Evolutionary conservation across 2,888 invertebrate species (phyloP), one percentile per base, ranked within the genome.

Genomic region (Calameuta idolon): DNA sequence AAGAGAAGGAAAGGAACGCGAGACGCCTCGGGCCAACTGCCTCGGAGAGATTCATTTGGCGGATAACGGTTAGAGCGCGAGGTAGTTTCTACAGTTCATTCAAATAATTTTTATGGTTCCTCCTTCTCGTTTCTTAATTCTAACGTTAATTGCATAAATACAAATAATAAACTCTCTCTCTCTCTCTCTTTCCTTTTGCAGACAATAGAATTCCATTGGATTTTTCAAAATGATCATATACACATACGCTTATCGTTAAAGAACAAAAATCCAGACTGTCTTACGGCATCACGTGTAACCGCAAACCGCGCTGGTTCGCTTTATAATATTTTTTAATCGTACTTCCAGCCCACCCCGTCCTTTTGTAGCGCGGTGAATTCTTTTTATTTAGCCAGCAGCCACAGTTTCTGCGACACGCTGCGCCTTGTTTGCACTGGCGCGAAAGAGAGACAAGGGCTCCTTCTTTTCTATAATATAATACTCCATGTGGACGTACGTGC

Each of bases 271-370:
- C 15, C 55, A 55, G 55, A 55, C 23, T 55, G 55, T 55, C 23
- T 55, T 55, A 55, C 23, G 55, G 23, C 23, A 55, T 55, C 55
- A 9, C 55, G 55, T 81, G 85, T 84, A 84, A 84, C 85, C 86
- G 83, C 87, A 84, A 85, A 85, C 86, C 84, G 80, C 87, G 83
- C 77, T 77, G 83, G 79, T 82, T 79, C 81, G 80, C 71, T 34
- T 31, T 55, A 55, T 55, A 23, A 23, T 55, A 55, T 23, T 55
- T 55, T 55, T 55, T 55, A 1, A 55, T 23, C 55, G 5, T 55
- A 55, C 23, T 23, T 55, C 55, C 23, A 55, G 9, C 55, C 55
- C 55, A 55, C 23, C 23, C 15, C 23, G 55, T 55, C 55, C 55
- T 55, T 55, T 55, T 55, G 55, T 55, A 23, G 9, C 55, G 2